Evolutionary conservation across 2,113 vertebrate species (phyloP), one percentile per base, ranked within the genome.

Genomic region (Galbula dea): DNA sequence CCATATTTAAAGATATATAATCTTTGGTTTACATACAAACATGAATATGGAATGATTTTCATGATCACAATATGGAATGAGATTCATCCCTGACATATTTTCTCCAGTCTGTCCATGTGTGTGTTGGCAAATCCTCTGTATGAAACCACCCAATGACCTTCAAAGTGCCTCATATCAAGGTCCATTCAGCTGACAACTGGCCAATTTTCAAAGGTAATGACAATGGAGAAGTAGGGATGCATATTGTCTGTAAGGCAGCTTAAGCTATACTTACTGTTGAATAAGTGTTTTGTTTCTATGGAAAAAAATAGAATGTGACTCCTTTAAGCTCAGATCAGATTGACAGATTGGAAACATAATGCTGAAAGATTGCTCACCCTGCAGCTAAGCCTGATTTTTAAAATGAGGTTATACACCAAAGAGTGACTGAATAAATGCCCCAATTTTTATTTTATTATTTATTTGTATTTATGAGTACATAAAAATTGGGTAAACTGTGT

Each of bases 261-360:
- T 86, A 93, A 94, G 58, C 74, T 94, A 37, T 79, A 84, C 74
- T 93, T 93, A 92, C 71, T 86, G 72, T 78, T 17, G 1, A 90
- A n/a, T 78, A 86, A 90, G 83, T 84, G 73, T 46, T 93, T 88
- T 94, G 43, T 96, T 95, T 86, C 88, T 89, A 65, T 65, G 83
- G 86, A 82, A 94, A 54, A 93, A 94, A 83, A 18, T 18, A 90
- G 73, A 92, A 94, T 43, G 20, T 45, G 57, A 89, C 54, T 59
- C 57, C 66, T 95, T 92, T 90, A 90, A 95, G 18, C 69, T 86
- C 77, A 65, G 69, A 94, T 87, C 80, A 94, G 92, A 92, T 55
- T 96, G 96, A 94, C 86, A 95, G 90, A 90, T 90, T 86, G 57
- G 90, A 96, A 93, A 82, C 86, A 93, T 92, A 96, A 95, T 66